Percentiles rank a stretch among this genome's conserved stretches.
Evolutionary conservation across 2,797 vertebrate species (phyloP).

Genomic region (Scyliorhinus canicula): DNA sequence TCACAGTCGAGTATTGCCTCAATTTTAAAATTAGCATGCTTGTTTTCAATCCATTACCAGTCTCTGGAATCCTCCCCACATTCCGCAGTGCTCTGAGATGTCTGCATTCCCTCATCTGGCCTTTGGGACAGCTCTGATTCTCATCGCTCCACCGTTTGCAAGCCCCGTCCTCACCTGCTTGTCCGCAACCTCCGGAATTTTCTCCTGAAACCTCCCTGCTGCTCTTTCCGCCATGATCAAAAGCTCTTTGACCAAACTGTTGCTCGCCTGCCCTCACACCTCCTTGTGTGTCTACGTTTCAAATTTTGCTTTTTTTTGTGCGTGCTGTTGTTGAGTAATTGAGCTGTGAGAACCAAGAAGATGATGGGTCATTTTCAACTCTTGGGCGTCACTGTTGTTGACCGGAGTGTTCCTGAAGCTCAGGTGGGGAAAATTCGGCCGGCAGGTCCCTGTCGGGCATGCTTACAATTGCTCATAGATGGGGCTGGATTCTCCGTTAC

Average conservation of each 20-base stretch:
- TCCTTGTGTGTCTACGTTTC: not conserved
- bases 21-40: not conserved
- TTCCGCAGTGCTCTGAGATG: too few species aligned
- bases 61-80: too few species aligned
- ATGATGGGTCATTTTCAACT: not conserved
- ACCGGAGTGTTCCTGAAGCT: not conserved
- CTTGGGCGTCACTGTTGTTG: not conserved
- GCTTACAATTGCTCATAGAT: too few species aligned
- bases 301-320: too few species aligned
- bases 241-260: not conserved
- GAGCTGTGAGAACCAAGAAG: not conserved
- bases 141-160: too few species aligned
- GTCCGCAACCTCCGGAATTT: not conserved
- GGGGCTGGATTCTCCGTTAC: too few species aligned
- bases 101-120: too few species aligned
- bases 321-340: not conserved
- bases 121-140: too few species aligned
- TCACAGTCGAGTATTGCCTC: too few species aligned
- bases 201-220: not conserved
- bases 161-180: too few species aligned
- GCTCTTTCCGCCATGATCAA: not conserved
- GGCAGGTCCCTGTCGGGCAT: not conserved
- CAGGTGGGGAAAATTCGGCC: not conserved
- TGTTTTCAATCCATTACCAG: not conserved
- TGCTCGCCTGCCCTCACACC: not conserved